These are phyloP conservation scores for Parauchenoglanis ngamensis DNA, from an alignment of 2,797 vertebrate species.

Conservation along the genomic window DNA sequence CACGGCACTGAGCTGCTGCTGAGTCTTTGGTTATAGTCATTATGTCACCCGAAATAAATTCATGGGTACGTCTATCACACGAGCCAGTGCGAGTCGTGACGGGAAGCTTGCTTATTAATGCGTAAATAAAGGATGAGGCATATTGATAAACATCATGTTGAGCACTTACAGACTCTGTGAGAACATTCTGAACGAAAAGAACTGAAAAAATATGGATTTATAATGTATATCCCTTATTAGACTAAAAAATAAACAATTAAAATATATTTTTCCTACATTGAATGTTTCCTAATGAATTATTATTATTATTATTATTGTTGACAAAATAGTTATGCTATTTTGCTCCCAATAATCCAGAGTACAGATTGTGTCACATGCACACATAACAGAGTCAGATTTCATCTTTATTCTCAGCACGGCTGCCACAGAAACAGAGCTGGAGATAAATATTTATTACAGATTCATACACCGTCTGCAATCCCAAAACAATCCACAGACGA, in stretches of 20 bases:
- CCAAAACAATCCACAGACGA: neutral
- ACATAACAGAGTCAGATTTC: neutral
- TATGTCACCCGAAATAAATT: neutral
- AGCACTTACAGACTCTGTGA: neutral
- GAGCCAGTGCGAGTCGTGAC: neutral
- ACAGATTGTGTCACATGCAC: too few relatives aligned
- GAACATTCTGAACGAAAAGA: neutral
- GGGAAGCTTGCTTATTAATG: too few relatives aligned
- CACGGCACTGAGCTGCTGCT: neutral
- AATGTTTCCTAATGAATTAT: too few relatives aligned
- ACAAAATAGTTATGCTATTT: neutral
- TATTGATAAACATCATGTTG: neutral
- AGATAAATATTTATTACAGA: neutral
- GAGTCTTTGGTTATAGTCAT: neutral
- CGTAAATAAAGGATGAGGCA: neutral
- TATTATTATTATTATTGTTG: neutral
- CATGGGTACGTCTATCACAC: neutral
- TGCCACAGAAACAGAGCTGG: neutral
- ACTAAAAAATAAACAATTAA: neutral
- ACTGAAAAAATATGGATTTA: neutral
- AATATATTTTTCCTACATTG: too few relatives aligned
- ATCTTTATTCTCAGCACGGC: neutral
- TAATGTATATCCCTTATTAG: neutral
- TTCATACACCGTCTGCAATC: neutral
- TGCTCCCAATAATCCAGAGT: too few relatives aligned